A percentile compares a stretch with the other conserved stretches of the same genome.
phyloP scores from a whole-genome alignment of 2,888 invertebrate genomes.

The Nasonia oneida region DNA sequence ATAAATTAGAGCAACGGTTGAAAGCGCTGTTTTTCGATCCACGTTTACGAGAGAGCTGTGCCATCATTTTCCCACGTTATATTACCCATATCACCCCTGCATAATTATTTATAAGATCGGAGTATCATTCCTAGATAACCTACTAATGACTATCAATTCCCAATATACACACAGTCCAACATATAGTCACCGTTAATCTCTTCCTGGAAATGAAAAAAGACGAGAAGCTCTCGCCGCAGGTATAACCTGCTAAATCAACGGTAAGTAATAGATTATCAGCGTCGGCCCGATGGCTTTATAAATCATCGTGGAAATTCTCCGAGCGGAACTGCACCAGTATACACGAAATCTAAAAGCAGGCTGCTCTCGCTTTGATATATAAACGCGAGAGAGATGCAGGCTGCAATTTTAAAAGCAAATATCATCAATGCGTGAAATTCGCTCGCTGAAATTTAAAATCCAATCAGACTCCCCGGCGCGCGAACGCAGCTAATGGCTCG shows the following conservation, averaged over 20 bases:
- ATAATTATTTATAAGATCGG: too few species aligned
- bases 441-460: slow-evolving; percentile 39
- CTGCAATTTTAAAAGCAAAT: slow-evolving; percentile 24
- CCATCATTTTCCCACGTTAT: too few species aligned
- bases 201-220: background rate
- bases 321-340: background rate
- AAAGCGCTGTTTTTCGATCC: too few species aligned
- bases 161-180: background rate
- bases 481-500: background rate
- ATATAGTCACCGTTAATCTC: background rate
- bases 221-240: background rate
- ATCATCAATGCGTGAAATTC: slow-evolving; percentile 35
- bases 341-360: background rate
- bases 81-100: too few species aligned
- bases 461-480: slow-evolving; percentile 6
- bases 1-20: too few species aligned
- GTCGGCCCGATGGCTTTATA: slow-evolving; percentile 22
- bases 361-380: too few species aligned
- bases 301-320: slow-evolving; percentile 21
- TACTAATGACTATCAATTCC: background rate
- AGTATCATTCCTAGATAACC: background rate
- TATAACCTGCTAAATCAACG: background rate
- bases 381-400: background rate
- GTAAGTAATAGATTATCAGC: slow-evolving; percentile 16
- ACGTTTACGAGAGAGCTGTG: too few species aligned